Evolutionary conservation across 2,797 vertebrate genomes (phyloP), one percentile per base, ranked within the genome.

Genomic region (Philypnodon macrostomus): DNA sequence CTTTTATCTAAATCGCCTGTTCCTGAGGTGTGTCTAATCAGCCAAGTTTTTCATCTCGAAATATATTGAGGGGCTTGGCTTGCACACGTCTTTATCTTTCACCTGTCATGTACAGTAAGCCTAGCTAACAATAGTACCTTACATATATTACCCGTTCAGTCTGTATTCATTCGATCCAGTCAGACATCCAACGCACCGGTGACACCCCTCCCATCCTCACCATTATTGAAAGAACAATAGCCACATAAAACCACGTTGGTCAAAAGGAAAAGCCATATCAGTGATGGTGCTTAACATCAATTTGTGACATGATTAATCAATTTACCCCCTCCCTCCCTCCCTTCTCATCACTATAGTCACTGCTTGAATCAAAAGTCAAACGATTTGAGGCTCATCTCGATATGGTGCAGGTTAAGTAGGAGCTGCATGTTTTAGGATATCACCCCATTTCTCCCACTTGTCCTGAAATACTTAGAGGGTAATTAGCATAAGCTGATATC

Each of bases 401-500:
- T 90, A 88, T 23, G 73, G 74, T 32, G 73, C 78, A 83, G 89
- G 88, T 90, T 90, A 91, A 91, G 88, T 88, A 81, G 83, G 78
- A 77, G 72, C 74, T 53, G 76, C 76, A 39, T 83, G 86, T 89
- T 89, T 87, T 73, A 79, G 85, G 85, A 80, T 77, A 66, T 84
- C 70, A 59, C 73, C 79, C 76, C 57, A 69, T 61, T 48, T 58
- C 58, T 73, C 72, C 67, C 65, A 63, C 66, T 77, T 74, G 35
- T 79, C 79, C 83, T 64, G 73, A 89, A 87, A 86, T 88, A 88
- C 88, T 91, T 88, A 89, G 88, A 82, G 63, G 77, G 68, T 83
- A 84, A 90, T 91, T 89, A 90, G 89, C 89, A 90, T 91, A 88
- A 85, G 85, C 83, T 89, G 88, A 90, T 90, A 89, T 90, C 88